These are phyloP conservation scores for Luffia ferchaultella DNA, from an alignment of 2,888 invertebrate genomes.

Conservation along the genomic window DNA sequence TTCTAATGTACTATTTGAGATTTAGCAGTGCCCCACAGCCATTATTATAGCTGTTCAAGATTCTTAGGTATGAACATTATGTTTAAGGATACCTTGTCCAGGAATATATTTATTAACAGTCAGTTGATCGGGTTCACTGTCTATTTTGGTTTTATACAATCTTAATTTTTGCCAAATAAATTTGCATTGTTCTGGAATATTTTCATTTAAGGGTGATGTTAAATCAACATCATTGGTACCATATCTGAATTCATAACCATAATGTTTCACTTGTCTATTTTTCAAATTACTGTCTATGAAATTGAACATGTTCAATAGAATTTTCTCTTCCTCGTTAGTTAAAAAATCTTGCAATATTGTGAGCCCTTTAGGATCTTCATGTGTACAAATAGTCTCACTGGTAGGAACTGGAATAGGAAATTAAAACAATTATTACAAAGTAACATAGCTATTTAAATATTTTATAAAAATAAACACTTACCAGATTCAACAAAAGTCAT, in stretches of 20 bases:
- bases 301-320: conserved; percentile 66
- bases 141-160: conserved; percentile 41
- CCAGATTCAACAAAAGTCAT: conserved; percentile 70
- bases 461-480: conserved; percentile 32
- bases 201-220: conserved; percentile 67
- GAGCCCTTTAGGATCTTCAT: conserved; percentile 73
- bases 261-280: conserved; percentile 88
- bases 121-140: conserved; percentile 77
- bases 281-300: conserved; percentile 68
- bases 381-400: conserved; percentile 32
- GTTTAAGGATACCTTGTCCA: conserved; percentile 89
- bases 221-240: conserved; percentile 86
- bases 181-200: conserved; percentile 76
- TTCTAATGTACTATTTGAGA: too few species aligned
- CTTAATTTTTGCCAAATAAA: conserved; percentile 71
- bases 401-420: conserved; percentile 50
- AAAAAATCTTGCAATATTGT: conserved; percentile 75
- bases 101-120: conserved; percentile 86
- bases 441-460: not conserved
- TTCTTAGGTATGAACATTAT: too few species aligned
- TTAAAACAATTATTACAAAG: conserved; percentile 17
- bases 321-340: conserved; percentile 70
- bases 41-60: too few species aligned
- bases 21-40: too few species aligned
- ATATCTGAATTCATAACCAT: conserved; percentile 91